These are phyloP conservation scores for Staurois parvus DNA, from an alignment of 2,797 vertebrate genomes.

Conservation along the genomic window DNA sequence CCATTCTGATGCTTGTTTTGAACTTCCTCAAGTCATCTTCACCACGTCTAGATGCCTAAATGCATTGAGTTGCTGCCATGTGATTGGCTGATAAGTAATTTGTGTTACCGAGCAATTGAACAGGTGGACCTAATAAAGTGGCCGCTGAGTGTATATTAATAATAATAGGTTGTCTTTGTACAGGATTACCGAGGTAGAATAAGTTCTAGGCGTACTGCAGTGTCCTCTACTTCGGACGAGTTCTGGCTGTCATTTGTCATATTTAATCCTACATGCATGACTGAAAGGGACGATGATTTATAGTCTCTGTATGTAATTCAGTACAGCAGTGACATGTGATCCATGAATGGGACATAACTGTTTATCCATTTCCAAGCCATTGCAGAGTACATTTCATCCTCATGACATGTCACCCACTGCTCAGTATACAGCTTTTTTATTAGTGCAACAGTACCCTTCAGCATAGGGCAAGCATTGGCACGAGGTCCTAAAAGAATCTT, in stretches of 20 bases:
- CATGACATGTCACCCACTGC: neutral
- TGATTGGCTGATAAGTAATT: too few relatives aligned
- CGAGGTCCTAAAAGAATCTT: neutral
- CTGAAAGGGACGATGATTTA: slow-evolving; percentile 7
- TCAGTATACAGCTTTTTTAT: neutral
- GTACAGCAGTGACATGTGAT: neutral
- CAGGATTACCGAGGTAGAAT: neutral
- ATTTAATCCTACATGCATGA: neutral
- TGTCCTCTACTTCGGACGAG: neutral
- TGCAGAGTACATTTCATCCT: neutral
- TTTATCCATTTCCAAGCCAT: neutral
- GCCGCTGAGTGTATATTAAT: too few relatives aligned
- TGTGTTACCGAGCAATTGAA: too few relatives aligned
- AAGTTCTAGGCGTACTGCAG: too few relatives aligned
- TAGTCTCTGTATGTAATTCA: neutral
- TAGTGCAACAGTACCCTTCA: neutral
- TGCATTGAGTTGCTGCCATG: too few relatives aligned
- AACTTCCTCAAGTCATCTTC: too few relatives aligned
- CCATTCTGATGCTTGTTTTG: too few relatives aligned
- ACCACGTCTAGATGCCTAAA: too few relatives aligned
- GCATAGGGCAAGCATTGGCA: neutral
- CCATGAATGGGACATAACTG: neutral
- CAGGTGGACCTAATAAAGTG: too few relatives aligned
- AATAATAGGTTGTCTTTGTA: neutral
- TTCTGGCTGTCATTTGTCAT: neutral